These are phyloP conservation scores for Philopotamus ludificatus DNA, from an alignment of 1,140 invertebrate genomes.

Conservation along the genomic window DNA sequence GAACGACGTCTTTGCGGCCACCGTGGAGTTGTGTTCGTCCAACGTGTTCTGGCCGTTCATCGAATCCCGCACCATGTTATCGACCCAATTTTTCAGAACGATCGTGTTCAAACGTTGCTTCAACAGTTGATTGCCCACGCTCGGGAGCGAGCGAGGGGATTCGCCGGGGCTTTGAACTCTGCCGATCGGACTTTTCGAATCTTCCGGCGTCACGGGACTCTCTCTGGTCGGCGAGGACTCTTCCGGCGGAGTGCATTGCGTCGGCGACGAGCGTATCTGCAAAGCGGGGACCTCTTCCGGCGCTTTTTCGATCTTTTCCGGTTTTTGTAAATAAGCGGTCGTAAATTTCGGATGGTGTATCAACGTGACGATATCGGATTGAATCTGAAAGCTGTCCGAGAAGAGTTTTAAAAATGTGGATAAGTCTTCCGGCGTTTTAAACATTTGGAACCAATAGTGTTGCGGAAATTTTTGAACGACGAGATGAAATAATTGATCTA, in stretches of 20 bases:
- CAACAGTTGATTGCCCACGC: constrained; percentile 67
- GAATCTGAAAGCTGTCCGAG: constrained; percentile 86
- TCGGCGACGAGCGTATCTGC: constrained; percentile 46
- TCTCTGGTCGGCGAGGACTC: constrained; percentile 45
- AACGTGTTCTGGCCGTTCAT: constrained; percentile 53
- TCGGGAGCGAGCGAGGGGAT: constrained; percentile 50
- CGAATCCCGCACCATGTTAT: constrained; percentile 84
- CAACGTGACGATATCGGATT: constrained; percentile 83
- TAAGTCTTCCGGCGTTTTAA: constrained; percentile 83
- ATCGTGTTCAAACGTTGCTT: constrained; percentile 86
- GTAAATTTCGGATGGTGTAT: constrained; percentile 68
- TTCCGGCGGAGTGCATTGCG: constrained; percentile 46
- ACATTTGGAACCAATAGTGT: constrained; percentile 77
- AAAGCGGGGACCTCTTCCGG: constrained; percentile 51
- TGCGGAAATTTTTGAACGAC: constrained; percentile 76
- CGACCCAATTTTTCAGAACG: constrained; percentile 84
- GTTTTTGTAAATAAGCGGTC: constrained; percentile 43
- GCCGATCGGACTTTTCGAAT: constrained; percentile 50
- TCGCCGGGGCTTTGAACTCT: constrained; percentile 52
- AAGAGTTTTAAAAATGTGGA: constrained; percentile 87
- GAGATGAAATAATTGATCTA: constrained; percentile 82
- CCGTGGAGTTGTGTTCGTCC: constrained; percentile 47
- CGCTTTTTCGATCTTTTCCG: background rate
- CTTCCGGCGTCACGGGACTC: constrained; percentile 52
- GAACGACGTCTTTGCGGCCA: constrained; percentile 45